Evolutionary conservation across 2,797 vertebrate species (phyloP).

Genomic region (Chiroxiphia lanceolata): DNA sequence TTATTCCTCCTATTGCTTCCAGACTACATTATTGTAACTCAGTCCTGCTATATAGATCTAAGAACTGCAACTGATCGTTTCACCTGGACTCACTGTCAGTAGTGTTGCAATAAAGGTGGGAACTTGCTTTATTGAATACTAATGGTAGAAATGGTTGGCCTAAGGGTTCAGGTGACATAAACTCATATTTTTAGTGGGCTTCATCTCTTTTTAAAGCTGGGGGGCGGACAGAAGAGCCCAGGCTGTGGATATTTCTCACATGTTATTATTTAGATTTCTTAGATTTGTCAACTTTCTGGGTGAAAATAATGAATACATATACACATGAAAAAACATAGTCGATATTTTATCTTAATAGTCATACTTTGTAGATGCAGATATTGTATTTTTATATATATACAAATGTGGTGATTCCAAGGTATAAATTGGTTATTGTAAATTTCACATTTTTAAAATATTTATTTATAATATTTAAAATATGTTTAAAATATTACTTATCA

Average conservation of each 20-base stretch:
- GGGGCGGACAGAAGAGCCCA: neutral
- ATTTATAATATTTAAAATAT: too few relatives aligned
- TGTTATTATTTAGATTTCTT: neutral
- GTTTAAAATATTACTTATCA: neutral
- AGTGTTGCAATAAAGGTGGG: neutral
- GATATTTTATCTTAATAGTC: neutral
- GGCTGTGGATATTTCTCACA: neutral
- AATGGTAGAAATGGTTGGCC: neutral
- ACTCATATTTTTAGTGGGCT: neutral
- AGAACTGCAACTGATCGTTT: neutral
- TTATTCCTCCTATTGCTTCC: neutral
- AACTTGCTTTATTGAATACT: neutral
- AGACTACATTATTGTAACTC: neutral
- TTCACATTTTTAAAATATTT: neutral
- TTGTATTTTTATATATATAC: neutral
- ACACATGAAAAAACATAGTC: neutral
- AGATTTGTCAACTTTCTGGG: neutral
- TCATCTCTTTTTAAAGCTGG: neutral
- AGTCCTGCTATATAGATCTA: neutral
- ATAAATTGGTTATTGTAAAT: neutral
- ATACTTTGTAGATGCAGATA: neutral
- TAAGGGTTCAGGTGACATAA: neutral
- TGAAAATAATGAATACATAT: neutral
- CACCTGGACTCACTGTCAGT: fast-evolving
- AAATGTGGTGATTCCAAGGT: neutral